These are phyloP conservation scores for Frankliniella intonsa DNA, from an alignment of 2,888 invertebrate species.

Conservation along the genomic window DNA sequence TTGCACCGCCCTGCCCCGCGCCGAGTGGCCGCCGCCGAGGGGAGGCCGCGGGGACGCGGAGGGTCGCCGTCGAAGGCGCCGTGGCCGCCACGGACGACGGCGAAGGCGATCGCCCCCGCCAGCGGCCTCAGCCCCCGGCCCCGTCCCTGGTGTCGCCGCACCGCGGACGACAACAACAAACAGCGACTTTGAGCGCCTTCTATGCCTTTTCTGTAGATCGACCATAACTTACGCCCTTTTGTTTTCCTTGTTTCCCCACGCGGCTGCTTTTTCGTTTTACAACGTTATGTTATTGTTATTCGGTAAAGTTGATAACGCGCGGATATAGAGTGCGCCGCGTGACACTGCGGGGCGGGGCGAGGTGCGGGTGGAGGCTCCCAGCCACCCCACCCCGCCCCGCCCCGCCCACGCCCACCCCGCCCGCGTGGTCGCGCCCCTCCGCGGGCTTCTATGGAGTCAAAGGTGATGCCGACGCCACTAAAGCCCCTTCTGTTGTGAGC, in stretches of 20 bases:
- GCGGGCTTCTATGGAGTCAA: conserved; percentile 4
- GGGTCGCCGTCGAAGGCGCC: not conserved
- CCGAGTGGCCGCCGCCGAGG: not conserved
- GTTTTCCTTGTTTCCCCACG: not conserved
- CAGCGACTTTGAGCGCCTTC: no score
- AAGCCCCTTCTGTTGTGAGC: conserved; percentile 18
- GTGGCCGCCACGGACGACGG: not conserved
- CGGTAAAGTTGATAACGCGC: conserved; percentile 17
- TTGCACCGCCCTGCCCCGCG: not conserved
- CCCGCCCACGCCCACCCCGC: no score
- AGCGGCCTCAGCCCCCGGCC: no score
- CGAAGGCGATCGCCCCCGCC: not conserved
- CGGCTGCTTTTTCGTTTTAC: not conserved
- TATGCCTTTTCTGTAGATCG: no score
- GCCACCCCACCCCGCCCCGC: no score
- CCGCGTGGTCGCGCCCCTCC: not conserved
- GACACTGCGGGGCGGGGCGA: not conserved
- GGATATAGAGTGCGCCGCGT: not conserved
- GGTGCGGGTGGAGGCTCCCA: not conserved
- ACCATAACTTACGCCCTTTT: not conserved
- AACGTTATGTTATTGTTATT: conserved; percentile 14
- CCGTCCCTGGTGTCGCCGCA: no score
- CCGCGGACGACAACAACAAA: no score
- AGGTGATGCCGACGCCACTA: conserved; percentile 23
- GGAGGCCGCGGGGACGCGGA: not conserved